A percentile compares a stretch with the other conserved stretches of the same genome.
These are phyloP conservation scores for Choristoneura rosaceana DNA, from an alignment of 2,888 invertebrate species.

Conservation along the genomic window DNA sequence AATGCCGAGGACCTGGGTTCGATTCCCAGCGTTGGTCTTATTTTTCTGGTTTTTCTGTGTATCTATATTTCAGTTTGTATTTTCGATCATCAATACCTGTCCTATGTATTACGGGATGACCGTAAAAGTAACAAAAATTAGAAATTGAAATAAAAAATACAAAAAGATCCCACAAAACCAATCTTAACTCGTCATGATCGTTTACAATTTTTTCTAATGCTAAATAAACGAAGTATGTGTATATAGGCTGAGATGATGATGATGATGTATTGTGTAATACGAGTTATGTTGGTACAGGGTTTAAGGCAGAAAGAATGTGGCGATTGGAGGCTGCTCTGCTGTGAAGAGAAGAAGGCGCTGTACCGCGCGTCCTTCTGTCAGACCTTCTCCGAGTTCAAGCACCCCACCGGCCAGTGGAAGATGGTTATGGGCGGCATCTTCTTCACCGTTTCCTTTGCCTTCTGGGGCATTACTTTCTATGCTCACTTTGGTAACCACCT, in stretches of 20 bases:
- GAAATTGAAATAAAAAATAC: too few relatives aligned
- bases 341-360: constrained; percentile 97
- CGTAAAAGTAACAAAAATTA: too few relatives aligned
- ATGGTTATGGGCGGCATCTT: constrained; percentile 85
- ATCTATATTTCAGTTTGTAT: too few relatives aligned
- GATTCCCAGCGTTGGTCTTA: too few relatives aligned
- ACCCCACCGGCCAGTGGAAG: constrained; percentile 95
- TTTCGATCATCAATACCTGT: too few relatives aligned
- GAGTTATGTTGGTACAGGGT: constrained; percentile 74
- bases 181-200: too few relatives aligned
- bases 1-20: too few relatives aligned
- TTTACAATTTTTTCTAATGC: too few relatives aligned
- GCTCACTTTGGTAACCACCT: constrained; percentile 84
- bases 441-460: constrained; percentile 82
- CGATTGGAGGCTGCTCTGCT: constrained; percentile 95
- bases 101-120: too few relatives aligned
- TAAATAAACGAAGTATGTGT: too few relatives aligned
- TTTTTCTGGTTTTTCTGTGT: too few relatives aligned
- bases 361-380: constrained; percentile 97
- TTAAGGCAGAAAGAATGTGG: constrained; percentile 96
- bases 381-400: constrained; percentile 95
- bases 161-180: too few relatives aligned
- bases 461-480: constrained; percentile 84
- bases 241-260: not conserved
- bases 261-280: not conserved